Conservation (phyloP, 2,888 invertebrate genomes). For the Pemphredon lugubris region DNA sequence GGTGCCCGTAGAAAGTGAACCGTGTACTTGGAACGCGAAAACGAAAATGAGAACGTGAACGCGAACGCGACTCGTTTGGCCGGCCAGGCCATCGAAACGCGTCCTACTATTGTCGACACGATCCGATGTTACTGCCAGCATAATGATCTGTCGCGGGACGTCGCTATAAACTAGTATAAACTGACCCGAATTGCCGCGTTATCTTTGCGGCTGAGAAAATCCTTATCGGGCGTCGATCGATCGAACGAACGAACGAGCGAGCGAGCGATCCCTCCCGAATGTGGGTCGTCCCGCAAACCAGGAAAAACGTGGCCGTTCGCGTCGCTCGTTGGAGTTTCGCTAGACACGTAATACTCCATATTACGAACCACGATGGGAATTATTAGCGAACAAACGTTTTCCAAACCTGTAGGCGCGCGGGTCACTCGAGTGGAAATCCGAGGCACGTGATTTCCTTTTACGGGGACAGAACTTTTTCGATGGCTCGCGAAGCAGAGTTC, state of each 20-base stretch:
- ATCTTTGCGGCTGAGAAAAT: not conserved
- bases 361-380: constrained; percentile 23
- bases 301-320: constrained; percentile 7
- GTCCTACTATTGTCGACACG: constrained; percentile 32
- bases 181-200: constrained; percentile 18
- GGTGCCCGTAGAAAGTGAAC: constrained; percentile 75
- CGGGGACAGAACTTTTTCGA: not conserved
- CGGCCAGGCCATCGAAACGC: constrained; percentile 42
- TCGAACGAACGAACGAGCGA: not conserved
- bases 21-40: constrained; percentile 62
- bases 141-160: constrained; percentile 19
- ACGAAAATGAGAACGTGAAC: constrained; percentile 59
- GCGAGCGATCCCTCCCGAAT: not conserved
- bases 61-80: constrained; percentile 47
- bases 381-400: constrained; percentile 39
- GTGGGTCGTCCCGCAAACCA: not conserved
- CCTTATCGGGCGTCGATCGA: not conserved
- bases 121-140: constrained; percentile 23
- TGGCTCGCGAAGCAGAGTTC: not conserved
- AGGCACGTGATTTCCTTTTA: constrained; percentile 16
- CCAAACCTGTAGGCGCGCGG: constrained; percentile 17
- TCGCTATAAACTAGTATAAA: constrained; percentile 9
- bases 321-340: not conserved
- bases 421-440: constrained; percentile 35
- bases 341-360: constrained; percentile 17